Evolutionary conservation across 1,140 invertebrate species (phyloP).

Genomic region (Ptiloglossa arizonensis): DNA sequence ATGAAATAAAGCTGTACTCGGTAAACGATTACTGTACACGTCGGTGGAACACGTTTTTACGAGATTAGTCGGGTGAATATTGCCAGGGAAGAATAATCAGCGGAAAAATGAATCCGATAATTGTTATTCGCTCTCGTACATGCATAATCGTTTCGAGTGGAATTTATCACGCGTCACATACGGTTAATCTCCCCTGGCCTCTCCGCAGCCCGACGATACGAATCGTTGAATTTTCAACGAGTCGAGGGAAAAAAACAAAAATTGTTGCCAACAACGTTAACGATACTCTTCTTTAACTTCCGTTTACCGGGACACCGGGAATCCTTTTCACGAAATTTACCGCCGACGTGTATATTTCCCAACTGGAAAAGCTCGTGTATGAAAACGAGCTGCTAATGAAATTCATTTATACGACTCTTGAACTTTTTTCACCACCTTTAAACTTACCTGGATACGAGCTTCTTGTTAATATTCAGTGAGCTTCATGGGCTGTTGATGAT

Average conservation of each 20-base stretch:
- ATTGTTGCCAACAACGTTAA: conserved; percentile 19
- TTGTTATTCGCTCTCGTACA: no score
- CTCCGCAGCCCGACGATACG: no score
- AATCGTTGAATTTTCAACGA: conserved; percentile 27
- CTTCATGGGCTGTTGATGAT: not conserved
- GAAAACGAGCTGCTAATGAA: conserved; percentile 49
- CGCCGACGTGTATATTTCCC: not conserved
- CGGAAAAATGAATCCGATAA: no score
- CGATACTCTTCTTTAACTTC: conserved; percentile 32
- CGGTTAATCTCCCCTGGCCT: not conserved
- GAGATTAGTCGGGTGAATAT: no score
- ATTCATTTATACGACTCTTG: conserved; percentile 52
- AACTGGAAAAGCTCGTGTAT: not conserved
- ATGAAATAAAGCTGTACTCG: no score
- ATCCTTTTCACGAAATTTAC: conserved; percentile 1
- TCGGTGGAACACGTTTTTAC: no score
- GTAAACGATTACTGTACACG: no score
- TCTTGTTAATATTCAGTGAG: conserved; percentile 32
- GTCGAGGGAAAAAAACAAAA: not conserved
- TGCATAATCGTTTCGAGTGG: not conserved
- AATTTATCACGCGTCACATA: not conserved
- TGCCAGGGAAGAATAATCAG: no score
- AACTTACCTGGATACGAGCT: not conserved
- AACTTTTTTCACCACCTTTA: conserved; percentile 28
- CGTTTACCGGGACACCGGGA: not conserved